Conservation (phyloP, 2,113 vertebrate species). For the Galbula dea region DNA sequence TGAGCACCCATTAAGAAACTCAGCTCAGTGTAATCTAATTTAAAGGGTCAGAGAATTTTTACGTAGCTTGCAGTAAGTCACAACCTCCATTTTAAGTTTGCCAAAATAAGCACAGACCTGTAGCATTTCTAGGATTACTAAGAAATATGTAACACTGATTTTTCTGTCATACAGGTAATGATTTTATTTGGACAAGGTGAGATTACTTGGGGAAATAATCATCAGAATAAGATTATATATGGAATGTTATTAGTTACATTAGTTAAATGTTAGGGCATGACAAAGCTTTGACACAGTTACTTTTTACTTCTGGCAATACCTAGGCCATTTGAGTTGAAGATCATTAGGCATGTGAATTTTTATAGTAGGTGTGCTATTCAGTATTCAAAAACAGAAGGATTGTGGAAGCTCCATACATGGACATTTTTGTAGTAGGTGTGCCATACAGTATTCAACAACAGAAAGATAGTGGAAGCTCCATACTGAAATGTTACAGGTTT, state of each 20-base stretch:
- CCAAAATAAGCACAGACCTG: not conserved
- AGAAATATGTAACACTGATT: not conserved
- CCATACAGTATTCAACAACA: not conserved
- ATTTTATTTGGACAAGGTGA: not conserved
- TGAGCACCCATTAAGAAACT: not conserved
- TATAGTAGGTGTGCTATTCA: not conserved
- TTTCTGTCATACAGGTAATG: not conserved
- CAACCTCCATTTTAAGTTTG: not conserved
- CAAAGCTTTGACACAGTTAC: not conserved
- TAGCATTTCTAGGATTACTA: not conserved
- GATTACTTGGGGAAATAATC: not conserved
- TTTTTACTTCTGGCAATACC: not conserved
- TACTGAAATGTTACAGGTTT: not conserved
- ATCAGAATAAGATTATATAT: not conserved
- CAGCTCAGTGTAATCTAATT: not conserved
- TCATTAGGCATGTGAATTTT: not conserved
- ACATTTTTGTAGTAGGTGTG: not conserved
- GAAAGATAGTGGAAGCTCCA: not conserved
- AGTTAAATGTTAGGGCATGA: not conserved
- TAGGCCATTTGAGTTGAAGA: not conserved
- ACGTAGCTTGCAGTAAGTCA: not conserved
- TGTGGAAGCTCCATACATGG: not conserved
- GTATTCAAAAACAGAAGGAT: not conserved
- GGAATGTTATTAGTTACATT: not conserved
- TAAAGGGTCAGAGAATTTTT: not conserved